phyloP scores from a whole-genome alignment of 2,888 invertebrate genomes.

The Pharmacophagus antenor region DNA sequence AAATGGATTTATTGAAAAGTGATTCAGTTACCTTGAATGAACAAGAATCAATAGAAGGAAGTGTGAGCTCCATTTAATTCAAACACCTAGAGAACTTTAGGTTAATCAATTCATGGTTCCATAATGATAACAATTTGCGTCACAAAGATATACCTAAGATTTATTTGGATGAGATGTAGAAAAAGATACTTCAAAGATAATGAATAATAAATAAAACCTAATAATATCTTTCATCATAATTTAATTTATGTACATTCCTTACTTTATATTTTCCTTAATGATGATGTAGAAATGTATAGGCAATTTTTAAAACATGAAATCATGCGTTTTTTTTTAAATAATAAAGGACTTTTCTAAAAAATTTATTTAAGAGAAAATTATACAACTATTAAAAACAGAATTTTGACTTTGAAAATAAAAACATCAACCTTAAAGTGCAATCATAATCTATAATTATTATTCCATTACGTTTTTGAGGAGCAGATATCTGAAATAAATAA shows the following conservation, averaged over 20 bases:
- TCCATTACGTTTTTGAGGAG: not conserved
- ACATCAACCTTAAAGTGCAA: not conserved
- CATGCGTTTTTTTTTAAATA: not conserved
- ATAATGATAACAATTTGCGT: too few species aligned
- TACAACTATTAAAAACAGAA: not conserved
- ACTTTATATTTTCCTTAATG: slow-evolving; percentile 42
- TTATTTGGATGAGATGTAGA: not conserved
- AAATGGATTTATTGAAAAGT: too few species aligned
- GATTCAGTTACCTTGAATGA: too few species aligned
- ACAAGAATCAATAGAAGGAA: too few species aligned
- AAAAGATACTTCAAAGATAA: not conserved
- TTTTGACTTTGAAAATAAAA: not conserved
- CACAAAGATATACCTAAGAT: too few species aligned
- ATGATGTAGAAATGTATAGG: slow-evolving; percentile 36
- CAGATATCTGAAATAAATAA: not conserved
- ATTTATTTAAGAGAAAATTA: not conserved
- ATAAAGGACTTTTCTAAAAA: not conserved
- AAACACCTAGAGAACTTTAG: too few species aligned
- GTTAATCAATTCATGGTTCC: too few species aligned
- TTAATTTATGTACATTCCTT: slow-evolving; percentile 76
- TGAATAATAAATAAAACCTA: slow-evolving; percentile 31
- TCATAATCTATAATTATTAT: slow-evolving; percentile 1
- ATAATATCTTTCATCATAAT: slow-evolving; percentile 50
- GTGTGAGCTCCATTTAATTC: too few species aligned
- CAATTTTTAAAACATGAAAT: slow-evolving; percentile 2